Base-by-base conservation (phyloP, 2,888 invertebrate genomes). In the Atrina japonica region DNA sequence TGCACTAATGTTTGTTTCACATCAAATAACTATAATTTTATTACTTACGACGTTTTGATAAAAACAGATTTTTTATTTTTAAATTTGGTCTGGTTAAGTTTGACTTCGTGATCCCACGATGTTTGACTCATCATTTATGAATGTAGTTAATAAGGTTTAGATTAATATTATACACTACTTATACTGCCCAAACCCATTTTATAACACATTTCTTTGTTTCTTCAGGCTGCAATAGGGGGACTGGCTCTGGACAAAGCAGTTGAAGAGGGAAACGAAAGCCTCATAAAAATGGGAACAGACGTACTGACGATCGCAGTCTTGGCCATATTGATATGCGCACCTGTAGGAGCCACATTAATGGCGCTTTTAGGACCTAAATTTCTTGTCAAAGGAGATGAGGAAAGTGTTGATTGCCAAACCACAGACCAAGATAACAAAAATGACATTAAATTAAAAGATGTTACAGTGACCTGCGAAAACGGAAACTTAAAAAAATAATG, bases 211-310 rank as follows among this genome's bases (percentile, higher is more conserved):
- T 16, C 16, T 23, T 35, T 64, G 40, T 47, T 52, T 56, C 56
- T 81, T 11, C 75, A 88, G 85, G 86, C 90, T 18, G 90, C 90
- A 1, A 87, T 91, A 18, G 90, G 90, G 16, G 87, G 90, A 1
- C 64, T 88, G 1, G 90, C 89, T 0, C 70, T 88, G 7, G 90
- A 90, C 63, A 81, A 81, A 47, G 88, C 87, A 0, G 30, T 76
- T 29, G 70, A 75, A 25, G 43, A 65, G 16, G 69, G 68, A 18
- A 67, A 73, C 25, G 70, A 74, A 2, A 70, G 71, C 3, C 50
- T 64, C n/a, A 25, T 77, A 3, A 52, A 61, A n/a, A 52, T 73
- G 53, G 78, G 77, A 6, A 76, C 75, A 35, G 78, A 80, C 23
- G 69, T 82, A 7, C 59, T 85, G 7, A 82, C 83, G 14, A 73